Base-by-base conservation (phyloP, 2,888 invertebrate genomes). In the Platycheirus rosarum region DNA sequence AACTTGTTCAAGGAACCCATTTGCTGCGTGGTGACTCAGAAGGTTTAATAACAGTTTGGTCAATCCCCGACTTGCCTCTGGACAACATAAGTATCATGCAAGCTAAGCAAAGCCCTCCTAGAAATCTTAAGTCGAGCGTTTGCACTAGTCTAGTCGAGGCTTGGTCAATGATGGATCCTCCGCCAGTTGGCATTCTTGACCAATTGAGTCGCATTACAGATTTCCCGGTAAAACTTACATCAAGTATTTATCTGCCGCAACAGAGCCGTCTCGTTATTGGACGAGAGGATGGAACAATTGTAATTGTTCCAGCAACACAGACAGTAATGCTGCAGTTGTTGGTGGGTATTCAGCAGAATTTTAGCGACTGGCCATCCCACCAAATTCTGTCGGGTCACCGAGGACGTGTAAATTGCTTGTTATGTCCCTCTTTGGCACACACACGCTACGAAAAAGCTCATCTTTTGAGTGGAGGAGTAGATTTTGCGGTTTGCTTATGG, bases 401-500 rank as follows among this genome's bases (percentile, higher is more conserved):
- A 49, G 98, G 98, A 0, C 92, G 97, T 48, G 98, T 99, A 0
- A 99, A 98, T 89, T 98, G 98, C 88, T 92, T 99, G 1, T 91
- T 99, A 0, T 99, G 99, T 88, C 99, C 99, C 0, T 96, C 98
- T 86, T 95, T 98, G 86, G 95, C 97, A 6, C 96, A 97, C 87
- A 92, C 93, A 2, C 94, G 93, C 79, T 98, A 97, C 89, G 97
- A 97, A 89, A 94, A 95, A 85, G 92, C 95, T 0, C 95, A 97
- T 89, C 91, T 98, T n/a, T 94, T 99, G 0, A 98, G 98, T 0
- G 99, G 99, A 0, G 98, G 98, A 0, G 97, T 98, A 9, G 99
- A 99, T 91, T 99, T 99, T 91, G 97, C 98, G 0, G 98, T 91
- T 0, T 97, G 97, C 86, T 92, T 99, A 0, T 99, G 98, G 98